A percentile compares a stretch with the other conserved stretches of the same genome.
Conservation (phyloP, 2,888 invertebrate genomes). For the Drosophila rubida region DNA sequence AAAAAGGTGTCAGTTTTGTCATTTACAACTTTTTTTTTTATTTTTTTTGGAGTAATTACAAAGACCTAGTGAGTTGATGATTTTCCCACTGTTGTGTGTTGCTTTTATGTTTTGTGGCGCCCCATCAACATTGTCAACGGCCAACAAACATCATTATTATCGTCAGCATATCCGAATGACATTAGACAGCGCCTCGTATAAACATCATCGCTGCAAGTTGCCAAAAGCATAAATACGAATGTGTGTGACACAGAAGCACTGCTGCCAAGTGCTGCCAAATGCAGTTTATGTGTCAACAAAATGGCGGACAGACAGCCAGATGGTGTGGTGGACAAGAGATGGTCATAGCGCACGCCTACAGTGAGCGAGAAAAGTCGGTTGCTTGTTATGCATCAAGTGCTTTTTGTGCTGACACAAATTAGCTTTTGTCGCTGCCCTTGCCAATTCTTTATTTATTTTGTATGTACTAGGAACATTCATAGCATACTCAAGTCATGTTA, state of each 20-base stretch:
- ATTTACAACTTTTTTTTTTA: no score
- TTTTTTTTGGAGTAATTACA: no score
- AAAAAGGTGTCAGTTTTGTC: no score
- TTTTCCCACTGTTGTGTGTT: not conserved
- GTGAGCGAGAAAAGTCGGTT: constrained; percentile 21
- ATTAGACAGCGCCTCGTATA: constrained; percentile 56
- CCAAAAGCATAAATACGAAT: constrained; percentile 32
- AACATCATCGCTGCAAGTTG: constrained; percentile 58
- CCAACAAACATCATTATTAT: constrained; percentile 13
- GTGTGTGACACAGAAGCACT: constrained; percentile 5
- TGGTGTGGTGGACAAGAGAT: constrained; percentile 9
- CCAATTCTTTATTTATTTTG: constrained; percentile 25
- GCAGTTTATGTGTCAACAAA: constrained; percentile 47
- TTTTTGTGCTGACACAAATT: constrained; percentile 33
- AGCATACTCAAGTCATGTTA: constrained; percentile 5
- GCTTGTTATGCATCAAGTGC: constrained; percentile 17
- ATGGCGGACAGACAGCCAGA: not conserved
- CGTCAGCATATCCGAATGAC: constrained; percentile 33
- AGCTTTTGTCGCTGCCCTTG: constrained; percentile 40
- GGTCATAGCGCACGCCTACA: constrained; percentile 5
- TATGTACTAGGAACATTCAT: not conserved
- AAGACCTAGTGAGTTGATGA: no score
- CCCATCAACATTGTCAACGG: constrained; percentile 22
- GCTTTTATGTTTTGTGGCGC: constrained; percentile 20
- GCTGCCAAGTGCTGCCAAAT: constrained; percentile 28